These are phyloP conservation scores for Trachurus trachurus DNA, from an alignment of 2,797 vertebrate species.

Conservation along the genomic window DNA sequence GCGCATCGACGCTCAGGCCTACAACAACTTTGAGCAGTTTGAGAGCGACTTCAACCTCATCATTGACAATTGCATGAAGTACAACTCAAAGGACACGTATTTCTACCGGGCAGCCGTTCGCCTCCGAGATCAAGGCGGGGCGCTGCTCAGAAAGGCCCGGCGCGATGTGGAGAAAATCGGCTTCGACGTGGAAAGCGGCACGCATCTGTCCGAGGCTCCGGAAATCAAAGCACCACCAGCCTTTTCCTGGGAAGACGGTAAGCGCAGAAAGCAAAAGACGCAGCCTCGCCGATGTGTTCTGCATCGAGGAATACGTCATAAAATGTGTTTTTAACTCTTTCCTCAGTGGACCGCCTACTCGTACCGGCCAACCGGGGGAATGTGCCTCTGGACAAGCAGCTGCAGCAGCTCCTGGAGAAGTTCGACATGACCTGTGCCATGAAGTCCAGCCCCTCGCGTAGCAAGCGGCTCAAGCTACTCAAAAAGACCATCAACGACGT, in stretches of 20 bases:
- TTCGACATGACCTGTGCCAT: slow-evolving; percentile 94
- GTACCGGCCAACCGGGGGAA: slow-evolving; percentile 90
- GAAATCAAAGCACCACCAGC: slow-evolving; percentile 85
- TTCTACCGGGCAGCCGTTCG: slow-evolving; percentile 95
- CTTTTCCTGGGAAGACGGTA: slow-evolving; percentile 99
- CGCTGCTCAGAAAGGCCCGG: slow-evolving; percentile 92
- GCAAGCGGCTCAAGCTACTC: slow-evolving; percentile 95
- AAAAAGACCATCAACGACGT: slow-evolving; percentile 94
- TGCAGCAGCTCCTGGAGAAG: slow-evolving; percentile 94
- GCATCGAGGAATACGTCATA: too few species aligned
- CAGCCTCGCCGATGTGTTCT: background rate
- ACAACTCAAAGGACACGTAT: slow-evolving; percentile 98
- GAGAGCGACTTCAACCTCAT: slow-evolving; percentile 97
- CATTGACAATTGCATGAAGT: slow-evolving; percentile 97
- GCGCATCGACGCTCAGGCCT: slow-evolving; percentile 91
- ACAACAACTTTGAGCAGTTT: slow-evolving; percentile 92
- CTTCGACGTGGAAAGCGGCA: slow-evolving; percentile 91
- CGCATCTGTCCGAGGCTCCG: slow-evolving; percentile 92
- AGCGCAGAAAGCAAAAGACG: slow-evolving; percentile 53
- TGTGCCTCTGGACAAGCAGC: slow-evolving; percentile 92
- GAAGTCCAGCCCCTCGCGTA: slow-evolving; percentile 97
- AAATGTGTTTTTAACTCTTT: slow-evolving; percentile 6
- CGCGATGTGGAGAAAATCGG: slow-evolving; percentile 92
- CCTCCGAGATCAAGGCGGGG: slow-evolving; percentile 95
- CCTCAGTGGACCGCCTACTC: slow-evolving; percentile 93